phyloP scores from a whole-genome alignment of 2,888 invertebrate genomes.

The Clunio marinus region DNA sequence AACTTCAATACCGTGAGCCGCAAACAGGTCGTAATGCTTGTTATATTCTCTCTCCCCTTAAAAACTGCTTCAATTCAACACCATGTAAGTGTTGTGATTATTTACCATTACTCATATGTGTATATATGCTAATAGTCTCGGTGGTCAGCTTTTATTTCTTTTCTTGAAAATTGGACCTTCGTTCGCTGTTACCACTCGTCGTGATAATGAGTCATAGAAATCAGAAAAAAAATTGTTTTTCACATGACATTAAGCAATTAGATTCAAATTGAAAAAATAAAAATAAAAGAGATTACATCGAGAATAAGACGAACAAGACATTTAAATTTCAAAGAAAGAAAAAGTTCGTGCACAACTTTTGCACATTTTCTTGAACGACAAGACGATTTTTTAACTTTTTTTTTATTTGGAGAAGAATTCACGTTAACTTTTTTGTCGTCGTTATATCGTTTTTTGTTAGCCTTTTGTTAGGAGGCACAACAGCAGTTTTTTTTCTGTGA shows the following conservation, averaged over 20 bases:
- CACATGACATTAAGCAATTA: slow-evolving; percentile 38
- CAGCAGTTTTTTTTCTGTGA: not conserved
- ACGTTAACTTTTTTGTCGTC: too few relatives aligned
- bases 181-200: not conserved
- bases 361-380: not conserved
- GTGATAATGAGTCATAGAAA: slow-evolving; percentile 13
- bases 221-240: not conserved
- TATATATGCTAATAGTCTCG: slow-evolving; percentile 32
- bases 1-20: not conserved
- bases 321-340: not conserved
- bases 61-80: not conserved
- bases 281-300: not conserved
- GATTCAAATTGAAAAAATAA: slow-evolving; percentile 24
- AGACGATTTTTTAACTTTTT: too few relatives aligned
- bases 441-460: too few relatives aligned
- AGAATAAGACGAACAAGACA: not conserved
- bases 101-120: slow-evolving; percentile 36
- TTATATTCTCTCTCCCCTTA: not conserved
- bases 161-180: not conserved
- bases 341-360: not conserved
- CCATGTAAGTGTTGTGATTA: slow-evolving; percentile 27
- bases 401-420: too few relatives aligned
- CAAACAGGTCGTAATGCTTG: not conserved
- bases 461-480: too few relatives aligned
- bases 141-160: not conserved